A percentile compares a stretch with the other conserved stretches of the same genome.
These are phyloP conservation scores for Drusus annulatus DNA, from an alignment of 1,140 invertebrate species.

Conservation along the genomic window DNA sequence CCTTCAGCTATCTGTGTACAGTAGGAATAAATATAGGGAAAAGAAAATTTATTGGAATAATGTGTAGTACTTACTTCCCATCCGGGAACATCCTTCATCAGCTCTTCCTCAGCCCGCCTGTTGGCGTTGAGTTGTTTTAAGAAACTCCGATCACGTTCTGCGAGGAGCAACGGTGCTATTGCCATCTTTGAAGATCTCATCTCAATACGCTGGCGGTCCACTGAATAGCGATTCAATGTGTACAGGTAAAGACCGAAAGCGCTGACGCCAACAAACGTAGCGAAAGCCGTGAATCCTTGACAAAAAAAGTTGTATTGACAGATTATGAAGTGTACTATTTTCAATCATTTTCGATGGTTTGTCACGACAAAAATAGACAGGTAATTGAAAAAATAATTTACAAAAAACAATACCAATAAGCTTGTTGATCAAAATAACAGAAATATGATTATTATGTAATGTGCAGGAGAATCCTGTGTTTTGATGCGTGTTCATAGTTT, in stretches of 20 bases:
- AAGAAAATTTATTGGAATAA: neutral
- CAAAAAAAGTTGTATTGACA: too few species aligned
- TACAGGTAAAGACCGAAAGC: conserved; percentile 74
- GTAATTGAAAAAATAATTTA: too few species aligned
- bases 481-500: conserved; percentile 1
- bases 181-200: conserved; percentile 82
- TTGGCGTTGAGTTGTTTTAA: conserved; percentile 86
- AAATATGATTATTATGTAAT: conserved; percentile 5
- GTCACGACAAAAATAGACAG: too few species aligned
- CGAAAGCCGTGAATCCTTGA: conserved; percentile 66
- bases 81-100: conserved; percentile 91
- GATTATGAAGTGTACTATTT: too few species aligned
- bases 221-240: conserved; percentile 70
- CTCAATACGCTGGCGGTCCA: conserved; percentile 77
- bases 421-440: neutral
- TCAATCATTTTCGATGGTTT: too few species aligned
- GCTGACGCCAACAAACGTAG: conserved; percentile 76
- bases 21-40: too few species aligned
- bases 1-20: too few species aligned
- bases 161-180: conserved; percentile 81
- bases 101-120: conserved; percentile 85
- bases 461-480: neutral
- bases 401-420: neutral
- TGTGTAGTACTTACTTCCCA: conserved; percentile 73
- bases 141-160: conserved; percentile 86